These are phyloP conservation scores for Melanotaenia parkinsoni DNA, from an alignment of 2,797 vertebrate genomes.

Conservation along the genomic window DNA sequence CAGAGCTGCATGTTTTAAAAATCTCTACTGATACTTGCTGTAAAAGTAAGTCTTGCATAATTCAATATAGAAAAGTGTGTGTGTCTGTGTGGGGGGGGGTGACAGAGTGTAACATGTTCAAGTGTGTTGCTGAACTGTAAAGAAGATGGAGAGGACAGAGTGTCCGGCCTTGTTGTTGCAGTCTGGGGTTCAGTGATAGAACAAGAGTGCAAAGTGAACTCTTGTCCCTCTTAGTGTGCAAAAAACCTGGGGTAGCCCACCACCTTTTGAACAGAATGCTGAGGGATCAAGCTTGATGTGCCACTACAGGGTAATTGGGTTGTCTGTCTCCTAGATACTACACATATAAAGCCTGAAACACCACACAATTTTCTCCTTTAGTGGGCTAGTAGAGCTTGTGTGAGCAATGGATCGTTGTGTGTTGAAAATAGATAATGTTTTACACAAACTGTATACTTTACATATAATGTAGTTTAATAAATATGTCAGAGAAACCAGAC, in stretches of 20 bases:
- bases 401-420: neutral
- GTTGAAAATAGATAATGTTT: too few species aligned
- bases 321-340: conserved; percentile 62
- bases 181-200: conserved; percentile 53
- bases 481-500: neutral
- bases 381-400: conserved; percentile 1
- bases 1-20: neutral
- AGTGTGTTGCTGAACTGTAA: conserved; percentile 40
- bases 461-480: neutral
- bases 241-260: conserved; percentile 44
- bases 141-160: conserved; percentile 62
- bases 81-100: neutral
- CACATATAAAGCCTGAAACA: conserved; percentile 34
- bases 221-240: conserved; percentile 42
- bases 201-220: conserved; percentile 62
- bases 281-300: conserved; percentile 59
- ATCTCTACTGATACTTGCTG: neutral
- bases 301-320: conserved; percentile 74
- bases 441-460: too few species aligned
- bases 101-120: conserved; percentile 10
- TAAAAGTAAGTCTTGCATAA: neutral
- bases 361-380: conserved; percentile 16
- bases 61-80: neutral
- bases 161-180: conserved; percentile 61
- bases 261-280: conserved; percentile 60